Percentiles rank a stretch among this genome's conserved stretches.
These are phyloP conservation scores for Chrysoperla carnea DNA, from an alignment of 1,140 invertebrate genomes.

Conservation along the genomic window DNA sequence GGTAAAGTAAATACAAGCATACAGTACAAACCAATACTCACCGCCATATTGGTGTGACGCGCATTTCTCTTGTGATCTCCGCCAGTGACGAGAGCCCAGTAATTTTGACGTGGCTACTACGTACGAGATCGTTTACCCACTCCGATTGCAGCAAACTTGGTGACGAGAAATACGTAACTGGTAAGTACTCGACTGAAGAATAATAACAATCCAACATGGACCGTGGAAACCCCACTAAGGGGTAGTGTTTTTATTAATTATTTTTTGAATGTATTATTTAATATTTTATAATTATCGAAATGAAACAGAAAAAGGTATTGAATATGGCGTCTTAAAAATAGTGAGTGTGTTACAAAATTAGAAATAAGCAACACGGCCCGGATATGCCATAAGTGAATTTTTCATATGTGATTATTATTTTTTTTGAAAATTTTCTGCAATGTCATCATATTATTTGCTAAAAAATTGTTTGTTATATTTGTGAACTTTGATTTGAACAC, in stretches of 20 bases:
- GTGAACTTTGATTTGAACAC: background rate
- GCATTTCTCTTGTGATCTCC: slow-evolving; percentile 38
- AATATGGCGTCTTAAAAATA: slow-evolving; percentile 36
- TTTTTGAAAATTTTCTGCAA: slow-evolving; percentile 2
- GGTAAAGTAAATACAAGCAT: too few relatives aligned
- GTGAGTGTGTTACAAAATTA: slow-evolving; percentile 24
- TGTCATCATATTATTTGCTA: background rate
- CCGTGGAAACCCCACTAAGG: slow-evolving; percentile 20
- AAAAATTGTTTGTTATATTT: slow-evolving; percentile 1
- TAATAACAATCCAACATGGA: slow-evolving; percentile 49
- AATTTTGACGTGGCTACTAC: slow-evolving; percentile 89
- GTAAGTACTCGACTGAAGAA: slow-evolving; percentile 63
- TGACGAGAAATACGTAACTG: slow-evolving; percentile 90
- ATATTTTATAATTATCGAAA: slow-evolving; percentile 4
- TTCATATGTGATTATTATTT: background rate
- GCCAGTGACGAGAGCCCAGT: slow-evolving; percentile 76
- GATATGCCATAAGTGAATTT: background rate
- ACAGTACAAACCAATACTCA: slow-evolving; percentile 10
- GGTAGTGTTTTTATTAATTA: slow-evolving; percentile 11
- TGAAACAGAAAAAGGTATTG: slow-evolving; percentile 22
- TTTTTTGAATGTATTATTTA: slow-evolving; percentile 4
- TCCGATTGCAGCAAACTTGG: slow-evolving; percentile 80
- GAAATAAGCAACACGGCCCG: slow-evolving; percentile 12
- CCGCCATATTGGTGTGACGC: slow-evolving; percentile 53
- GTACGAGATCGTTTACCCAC: slow-evolving; percentile 78